Conservation (phyloP, 2,113 vertebrate species). For the Serinus canaria region DNA sequence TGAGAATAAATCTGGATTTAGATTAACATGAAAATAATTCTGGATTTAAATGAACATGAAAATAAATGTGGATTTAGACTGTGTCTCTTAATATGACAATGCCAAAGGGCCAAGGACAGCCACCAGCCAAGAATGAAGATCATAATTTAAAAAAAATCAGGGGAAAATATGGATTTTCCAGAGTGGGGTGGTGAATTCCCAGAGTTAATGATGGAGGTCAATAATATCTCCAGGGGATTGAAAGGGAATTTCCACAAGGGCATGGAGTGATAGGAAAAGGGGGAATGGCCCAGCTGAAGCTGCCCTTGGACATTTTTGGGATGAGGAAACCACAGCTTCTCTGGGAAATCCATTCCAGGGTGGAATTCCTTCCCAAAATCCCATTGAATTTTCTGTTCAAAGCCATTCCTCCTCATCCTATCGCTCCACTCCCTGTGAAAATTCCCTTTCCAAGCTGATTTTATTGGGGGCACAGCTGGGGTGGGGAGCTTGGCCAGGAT, state of each 20-base stretch:
- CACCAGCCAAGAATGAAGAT: background rate
- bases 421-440: rapidly evolving
- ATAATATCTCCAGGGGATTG: no score
- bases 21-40: background rate
- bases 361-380: background rate
- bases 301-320: background rate
- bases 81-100: background rate
- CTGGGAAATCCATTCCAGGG: background rate
- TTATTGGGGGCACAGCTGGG: background rate
- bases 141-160: background rate
- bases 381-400: no score
- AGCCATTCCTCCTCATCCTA: background rate
- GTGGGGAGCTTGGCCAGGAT: background rate
- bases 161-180: background rate
- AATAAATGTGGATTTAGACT: background rate
- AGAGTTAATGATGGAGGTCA: background rate
- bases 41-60: background rate
- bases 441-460: background rate
- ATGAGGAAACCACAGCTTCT: background rate
- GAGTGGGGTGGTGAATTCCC: background rate
- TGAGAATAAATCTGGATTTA: background rate
- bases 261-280: background rate
- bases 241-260: background rate
- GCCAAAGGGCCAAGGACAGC: background rate
- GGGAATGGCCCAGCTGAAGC: background rate